Percentiles rank a stretch among this genome's conserved stretches.
These are phyloP conservation scores for Irena cyanogastra DNA, from an alignment of 2,113 vertebrate species.

Conservation along the genomic window DNA sequence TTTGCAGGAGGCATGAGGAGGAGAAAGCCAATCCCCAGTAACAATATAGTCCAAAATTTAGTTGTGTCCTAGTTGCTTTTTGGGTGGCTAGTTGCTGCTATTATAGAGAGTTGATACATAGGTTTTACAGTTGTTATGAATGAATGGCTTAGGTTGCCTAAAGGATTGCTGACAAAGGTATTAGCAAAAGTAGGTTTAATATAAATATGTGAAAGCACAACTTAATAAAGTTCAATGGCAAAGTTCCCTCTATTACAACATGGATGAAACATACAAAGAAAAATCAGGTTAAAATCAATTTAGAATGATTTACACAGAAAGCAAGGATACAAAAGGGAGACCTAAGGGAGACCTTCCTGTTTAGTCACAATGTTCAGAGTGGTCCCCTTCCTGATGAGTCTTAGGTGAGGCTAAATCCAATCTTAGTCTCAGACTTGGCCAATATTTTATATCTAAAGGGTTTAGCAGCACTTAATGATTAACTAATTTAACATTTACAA, in stretches of 20 bases:
- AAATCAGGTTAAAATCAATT: not conserved
- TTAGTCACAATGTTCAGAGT: not conserved
- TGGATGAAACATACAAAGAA: not conserved
- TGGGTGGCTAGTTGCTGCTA: not conserved
- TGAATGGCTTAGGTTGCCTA: not conserved
- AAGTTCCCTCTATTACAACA: not conserved
- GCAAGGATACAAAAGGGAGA: not conserved
- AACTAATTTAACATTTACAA: not conserved
- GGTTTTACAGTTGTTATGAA: not conserved
- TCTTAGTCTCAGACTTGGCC: not conserved
- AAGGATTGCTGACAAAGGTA: not conserved
- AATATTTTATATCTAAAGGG: not conserved
- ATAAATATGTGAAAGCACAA: not conserved
- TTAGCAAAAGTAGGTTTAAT: not conserved
- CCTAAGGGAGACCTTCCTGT: not conserved
- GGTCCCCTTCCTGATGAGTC: not conserved
- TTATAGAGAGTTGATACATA: not conserved
- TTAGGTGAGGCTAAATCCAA: not conserved
- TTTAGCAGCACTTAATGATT: not conserved
- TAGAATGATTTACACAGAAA: not conserved
- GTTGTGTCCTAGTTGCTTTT: not conserved
- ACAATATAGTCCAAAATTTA: not conserved
- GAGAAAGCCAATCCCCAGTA: not conserved
- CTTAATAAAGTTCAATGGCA: not conserved
- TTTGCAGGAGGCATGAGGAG: not conserved